A percentile compares a stretch with the other conserved stretches of the same genome.
phyloP scores from a whole-genome alignment of 2,797 vertebrate genomes.

The Cheirogaleus major region DNA sequence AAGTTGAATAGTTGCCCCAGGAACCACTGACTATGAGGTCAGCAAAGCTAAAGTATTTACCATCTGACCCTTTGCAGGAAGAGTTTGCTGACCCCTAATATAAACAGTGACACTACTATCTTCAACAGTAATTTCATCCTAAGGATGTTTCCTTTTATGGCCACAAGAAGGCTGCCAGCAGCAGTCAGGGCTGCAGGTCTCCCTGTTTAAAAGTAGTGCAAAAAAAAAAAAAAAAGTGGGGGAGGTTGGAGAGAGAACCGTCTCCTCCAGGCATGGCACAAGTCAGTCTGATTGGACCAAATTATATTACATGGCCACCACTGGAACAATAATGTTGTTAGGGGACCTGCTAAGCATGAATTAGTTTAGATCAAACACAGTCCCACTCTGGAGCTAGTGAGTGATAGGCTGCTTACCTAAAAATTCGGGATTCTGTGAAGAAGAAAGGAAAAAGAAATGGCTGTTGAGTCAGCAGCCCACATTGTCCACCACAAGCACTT shows the following conservation, averaged over 20 bases:
- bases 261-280: not conserved
- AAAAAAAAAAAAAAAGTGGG: not conserved
- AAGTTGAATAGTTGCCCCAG: not conserved
- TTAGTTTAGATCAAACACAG: not conserved
- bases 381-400: not conserved
- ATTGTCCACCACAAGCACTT: not conserved
- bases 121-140: slow-evolving; percentile 7
- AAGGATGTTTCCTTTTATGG: not conserved
- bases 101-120: not conserved
- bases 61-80: not conserved
- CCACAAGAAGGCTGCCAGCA: not conserved
- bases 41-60: not conserved
- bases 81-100: not conserved
- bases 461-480: not conserved
- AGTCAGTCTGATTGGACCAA: not conserved
- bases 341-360: not conserved
- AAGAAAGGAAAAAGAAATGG: not conserved
- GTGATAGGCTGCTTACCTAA: not conserved
- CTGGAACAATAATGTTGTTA: not conserved
- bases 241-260: rapidly evolving
- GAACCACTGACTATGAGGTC: not conserved
- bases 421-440: not conserved
- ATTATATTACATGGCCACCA: not conserved
- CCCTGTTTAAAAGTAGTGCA: not conserved
- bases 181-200: not conserved